phyloP scores from a whole-genome alignment of 2,888 invertebrate species.

The Athrips mouffetella region DNA sequence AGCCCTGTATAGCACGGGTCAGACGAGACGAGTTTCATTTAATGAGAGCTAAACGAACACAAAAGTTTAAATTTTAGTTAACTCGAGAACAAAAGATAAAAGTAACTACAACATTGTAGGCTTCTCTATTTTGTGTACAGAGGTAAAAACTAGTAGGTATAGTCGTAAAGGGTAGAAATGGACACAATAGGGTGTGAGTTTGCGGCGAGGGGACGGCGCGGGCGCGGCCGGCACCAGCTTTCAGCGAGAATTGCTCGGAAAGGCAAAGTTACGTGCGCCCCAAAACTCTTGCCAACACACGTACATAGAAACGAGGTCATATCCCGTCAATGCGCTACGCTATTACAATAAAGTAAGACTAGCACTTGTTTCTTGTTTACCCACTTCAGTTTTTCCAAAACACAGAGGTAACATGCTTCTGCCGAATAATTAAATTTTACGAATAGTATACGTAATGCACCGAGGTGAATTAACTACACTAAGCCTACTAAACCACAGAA shows the following conservation, averaged over 20 bases:
- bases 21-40: neutral
- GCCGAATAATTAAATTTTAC: neutral
- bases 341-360: conserved; percentile 10
- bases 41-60: conserved; percentile 1
- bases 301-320: conserved; percentile 43
- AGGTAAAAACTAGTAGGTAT: conserved; percentile 47
- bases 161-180: conserved; percentile 52
- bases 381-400: conserved; percentile 3
- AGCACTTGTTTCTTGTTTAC: conserved; percentile 7
- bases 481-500: too few species aligned
- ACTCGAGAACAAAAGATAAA: conserved; percentile 19
- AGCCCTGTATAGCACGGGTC: neutral
- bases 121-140: conserved; percentile 31
- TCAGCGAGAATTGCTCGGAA: conserved; percentile 51
- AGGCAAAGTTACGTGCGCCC: conserved; percentile 54
- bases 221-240: conserved; percentile 45
- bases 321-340: conserved; percentile 33
- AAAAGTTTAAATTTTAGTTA: conserved; percentile 4
- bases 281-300: conserved; percentile 46
- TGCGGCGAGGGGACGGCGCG: conserved; percentile 43
- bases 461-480: neutral
- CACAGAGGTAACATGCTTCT: neutral
- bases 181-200: conserved; percentile 56
- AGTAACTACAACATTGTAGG: conserved; percentile 27
- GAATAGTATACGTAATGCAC: neutral